phyloP scores from a whole-genome alignment of 2,888 invertebrate genomes.

The Drosophila paracracens region DNA sequence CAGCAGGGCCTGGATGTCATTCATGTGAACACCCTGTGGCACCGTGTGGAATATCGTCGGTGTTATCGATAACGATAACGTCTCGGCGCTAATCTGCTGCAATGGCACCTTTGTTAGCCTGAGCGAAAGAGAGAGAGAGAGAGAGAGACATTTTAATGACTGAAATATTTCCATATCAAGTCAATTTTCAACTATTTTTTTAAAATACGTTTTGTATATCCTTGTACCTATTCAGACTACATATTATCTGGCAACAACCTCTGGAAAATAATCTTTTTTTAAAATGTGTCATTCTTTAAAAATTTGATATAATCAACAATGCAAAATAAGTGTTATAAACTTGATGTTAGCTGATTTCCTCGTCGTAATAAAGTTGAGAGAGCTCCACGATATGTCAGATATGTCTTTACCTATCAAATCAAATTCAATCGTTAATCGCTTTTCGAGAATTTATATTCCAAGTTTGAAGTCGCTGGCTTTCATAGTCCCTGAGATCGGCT shows the following conservation, averaged over 20 bases:
- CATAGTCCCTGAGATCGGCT: neutral
- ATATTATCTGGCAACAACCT: neutral
- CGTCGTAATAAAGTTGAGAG: neutral
- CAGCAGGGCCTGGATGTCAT: slow-evolving; percentile 79
- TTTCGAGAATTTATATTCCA: neutral
- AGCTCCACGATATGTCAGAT: neutral
- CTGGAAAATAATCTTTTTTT: neutral
- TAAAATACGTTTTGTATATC: too few relatives aligned
- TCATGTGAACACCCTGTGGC: slow-evolving; percentile 74
- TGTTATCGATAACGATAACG: slow-evolving; percentile 82
- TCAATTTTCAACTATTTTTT: neutral
- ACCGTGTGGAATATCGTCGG: slow-evolving; percentile 83
- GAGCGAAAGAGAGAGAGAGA: slow-evolving; percentile 4
- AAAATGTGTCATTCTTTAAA: neutral
- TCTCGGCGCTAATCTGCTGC: slow-evolving; percentile 83
- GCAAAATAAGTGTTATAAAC: neutral
- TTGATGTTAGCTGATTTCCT: neutral
- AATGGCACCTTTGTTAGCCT: slow-evolving; percentile 83
- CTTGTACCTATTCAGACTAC: neutral
- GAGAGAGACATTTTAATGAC: neutral
- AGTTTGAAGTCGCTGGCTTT: neutral
- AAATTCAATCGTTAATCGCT: neutral
- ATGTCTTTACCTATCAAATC: neutral
- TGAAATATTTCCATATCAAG: neutral
- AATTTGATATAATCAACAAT: neutral